These are phyloP conservation scores for Carassius auratus DNA, from an alignment of 2,113 vertebrate genomes.

Conservation along the genomic window DNA sequence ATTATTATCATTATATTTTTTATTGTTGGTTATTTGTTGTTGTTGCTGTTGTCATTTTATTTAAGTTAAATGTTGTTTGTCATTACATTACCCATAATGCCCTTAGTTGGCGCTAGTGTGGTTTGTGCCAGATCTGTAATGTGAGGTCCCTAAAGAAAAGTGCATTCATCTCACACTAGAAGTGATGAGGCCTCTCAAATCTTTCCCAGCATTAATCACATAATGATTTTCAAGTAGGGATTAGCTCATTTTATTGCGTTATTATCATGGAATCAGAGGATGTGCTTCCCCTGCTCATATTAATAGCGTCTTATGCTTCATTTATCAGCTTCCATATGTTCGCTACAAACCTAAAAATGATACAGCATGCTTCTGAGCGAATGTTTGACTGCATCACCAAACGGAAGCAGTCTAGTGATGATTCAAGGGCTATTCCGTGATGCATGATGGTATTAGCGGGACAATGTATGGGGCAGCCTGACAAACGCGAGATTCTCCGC, in stretches of 20 bases:
- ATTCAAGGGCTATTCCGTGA: constrained; percentile 4
- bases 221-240: constrained; percentile 9
- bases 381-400: constrained; percentile 53
- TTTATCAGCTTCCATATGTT: constrained; percentile 40
- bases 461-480: constrained; percentile 33
- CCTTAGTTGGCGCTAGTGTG: not conserved
- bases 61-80: not conserved
- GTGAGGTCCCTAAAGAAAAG: constrained; percentile 14
- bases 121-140: constrained; percentile 7
- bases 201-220: constrained; percentile 11
- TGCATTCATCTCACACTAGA: constrained; percentile 19
- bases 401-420: constrained; percentile 9
- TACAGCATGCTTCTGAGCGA: constrained; percentile 44
- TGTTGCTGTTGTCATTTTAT: not conserved
- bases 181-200: constrained; percentile 40
- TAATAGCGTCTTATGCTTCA: constrained; percentile 29
- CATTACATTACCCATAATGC: not conserved
- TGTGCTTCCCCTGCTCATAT: constrained; percentile 30
- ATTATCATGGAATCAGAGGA: constrained; percentile 59
- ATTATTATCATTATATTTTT: too few relatives aligned
- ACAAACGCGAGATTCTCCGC: constrained; percentile 59
- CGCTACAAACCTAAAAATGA: constrained; percentile 5
- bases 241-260: constrained; percentile 14
- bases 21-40: too few relatives aligned
- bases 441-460: constrained; percentile 52